Evolutionary conservation across 1,140 invertebrate genomes (phyloP).

Genomic region (Hestina assimilis): DNA sequence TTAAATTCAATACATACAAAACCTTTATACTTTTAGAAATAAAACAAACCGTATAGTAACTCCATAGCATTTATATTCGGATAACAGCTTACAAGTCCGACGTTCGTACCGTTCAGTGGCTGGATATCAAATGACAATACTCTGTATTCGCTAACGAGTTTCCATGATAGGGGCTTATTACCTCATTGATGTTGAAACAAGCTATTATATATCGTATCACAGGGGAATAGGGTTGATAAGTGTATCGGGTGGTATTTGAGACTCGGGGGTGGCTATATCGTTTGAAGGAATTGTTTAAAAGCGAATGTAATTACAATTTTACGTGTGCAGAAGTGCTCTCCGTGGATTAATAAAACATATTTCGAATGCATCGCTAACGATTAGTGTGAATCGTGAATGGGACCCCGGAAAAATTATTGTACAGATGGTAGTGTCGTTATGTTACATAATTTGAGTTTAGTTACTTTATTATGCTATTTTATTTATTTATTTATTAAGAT

Average conservation of each 20-base stretch:
- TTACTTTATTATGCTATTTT: too few species aligned
- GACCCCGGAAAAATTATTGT: neutral
- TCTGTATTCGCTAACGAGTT: slow-evolving; percentile 68
- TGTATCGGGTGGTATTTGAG: slow-evolving; percentile 8
- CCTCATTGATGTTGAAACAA: slow-evolving; percentile 23
- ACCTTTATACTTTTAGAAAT: slow-evolving; percentile 20
- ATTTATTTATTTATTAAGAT: too few species aligned
- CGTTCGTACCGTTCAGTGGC: slow-evolving; percentile 36
- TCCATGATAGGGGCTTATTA: slow-evolving; percentile 55
- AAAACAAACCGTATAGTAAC: slow-evolving; percentile 36
- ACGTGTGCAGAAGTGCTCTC: slow-evolving; percentile 45
- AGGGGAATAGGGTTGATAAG: slow-evolving; percentile 15
- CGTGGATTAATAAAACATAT: slow-evolving; percentile 35
- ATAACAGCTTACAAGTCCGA: slow-evolving; percentile 15
- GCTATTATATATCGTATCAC: slow-evolving; percentile 38
- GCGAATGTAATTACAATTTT: slow-evolving; percentile 55
- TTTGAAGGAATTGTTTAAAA: slow-evolving; percentile 60
- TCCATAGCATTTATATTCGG: slow-evolving; percentile 41
- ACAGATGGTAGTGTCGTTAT: neutral
- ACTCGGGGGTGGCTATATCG: slow-evolving; percentile 51
- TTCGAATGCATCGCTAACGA: slow-evolving; percentile 3
- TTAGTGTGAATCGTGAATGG: neutral
- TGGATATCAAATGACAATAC: slow-evolving; percentile 69
- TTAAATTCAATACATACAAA: slow-evolving; percentile 43
- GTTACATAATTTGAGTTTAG: neutral